Conservation (phyloP, 2,797 vertebrate genomes). For the Chrysocyon brachyurus region DNA sequence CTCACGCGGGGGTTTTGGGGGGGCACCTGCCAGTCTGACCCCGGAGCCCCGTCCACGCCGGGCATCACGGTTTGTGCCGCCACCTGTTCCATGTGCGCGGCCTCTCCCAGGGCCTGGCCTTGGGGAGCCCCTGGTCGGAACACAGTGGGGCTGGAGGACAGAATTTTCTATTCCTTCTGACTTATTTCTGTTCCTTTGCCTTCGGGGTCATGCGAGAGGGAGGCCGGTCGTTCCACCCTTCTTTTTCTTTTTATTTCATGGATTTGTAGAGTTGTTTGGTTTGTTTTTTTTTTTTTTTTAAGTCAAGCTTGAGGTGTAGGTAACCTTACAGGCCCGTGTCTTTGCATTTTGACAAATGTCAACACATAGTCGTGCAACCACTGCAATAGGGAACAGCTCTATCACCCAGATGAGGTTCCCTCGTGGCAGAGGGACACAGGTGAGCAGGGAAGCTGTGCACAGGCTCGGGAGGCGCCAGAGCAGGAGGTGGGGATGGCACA, state of each 20-base stretch:
- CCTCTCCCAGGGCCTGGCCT: not conserved
- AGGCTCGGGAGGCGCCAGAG: not conserved
- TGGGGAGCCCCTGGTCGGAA: not conserved
- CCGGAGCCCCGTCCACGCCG: not conserved
- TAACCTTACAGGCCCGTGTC: not conserved
- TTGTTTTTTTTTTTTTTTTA: not conserved
- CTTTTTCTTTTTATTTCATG: not conserved
- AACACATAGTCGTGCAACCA: not conserved
- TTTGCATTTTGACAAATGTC: constrained; percentile 18
- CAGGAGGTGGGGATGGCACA: not conserved
- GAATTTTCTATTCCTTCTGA: not conserved
- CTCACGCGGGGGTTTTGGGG: too few species aligned
- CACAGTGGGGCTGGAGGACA: not conserved
- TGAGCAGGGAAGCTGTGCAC: not conserved
- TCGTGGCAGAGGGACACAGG: not conserved
- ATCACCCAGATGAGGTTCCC: not conserved
- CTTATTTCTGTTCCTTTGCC: not conserved
- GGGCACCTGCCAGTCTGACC: fast-evolving
- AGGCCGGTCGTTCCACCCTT: not conserved
- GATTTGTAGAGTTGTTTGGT: not conserved
- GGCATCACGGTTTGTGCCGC: not conserved
- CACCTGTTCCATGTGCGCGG: too few species aligned
- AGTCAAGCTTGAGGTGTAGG: not conserved
- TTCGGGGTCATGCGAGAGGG: not conserved
- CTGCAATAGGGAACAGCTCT: not conserved